Base-by-base conservation (phyloP, 2,888 invertebrate genomes). In the Machimus rusticus region DNA sequence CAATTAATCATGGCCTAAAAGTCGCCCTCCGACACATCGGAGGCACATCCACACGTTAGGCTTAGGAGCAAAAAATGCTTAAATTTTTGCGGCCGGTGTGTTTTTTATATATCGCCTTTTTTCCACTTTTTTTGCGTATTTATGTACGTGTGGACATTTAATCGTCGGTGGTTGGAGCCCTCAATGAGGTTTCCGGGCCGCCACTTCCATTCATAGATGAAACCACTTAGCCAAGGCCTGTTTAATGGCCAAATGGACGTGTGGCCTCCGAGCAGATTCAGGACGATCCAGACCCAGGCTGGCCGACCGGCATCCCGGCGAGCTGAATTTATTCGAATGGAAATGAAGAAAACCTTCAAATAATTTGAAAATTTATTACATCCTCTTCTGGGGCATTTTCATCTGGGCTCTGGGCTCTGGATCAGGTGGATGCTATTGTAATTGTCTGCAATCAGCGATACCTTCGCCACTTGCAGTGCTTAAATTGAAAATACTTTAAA, bases 191-290 rank as follows among this genome's bases (percentile, higher is more conserved):
- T 86, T 86, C 77, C 77, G 57, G 86, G 55, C 77, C 57, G 78
- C 86, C 86, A 57, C 86, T 86, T 86, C 86, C 77, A 86, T 86
- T 86, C 86, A 86, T 86, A 86, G 86, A 77, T 34, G 86, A 86
- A 86, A 86, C 86, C 86, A 86, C 86, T 86, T 86, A 86, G 43
- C 86, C 85, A 46, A 85, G 74, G 85, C 85, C 74, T 46, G 85
- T 74, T 85, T 74, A 85, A 85, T 85, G 55, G 76, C 37, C 55
- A 77, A 77, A 77, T 77, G 86, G 74, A 74, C 74, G 74, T 85
- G 85, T 74, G 74, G 39, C 85, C 82, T 39, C 82, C 43, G 79
- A 8, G 3, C 79, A 84, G 66, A 84, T 66, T 23, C 82, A 66
- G 28, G 51, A 51, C 31, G 23, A 43, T 43, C 19, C 46, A n/a